A percentile compares a stretch with the other conserved stretches of the same genome.
Evolutionary conservation across 2,797 vertebrate species (phyloP).

Genomic region (Galagoides demidoff): DNA sequence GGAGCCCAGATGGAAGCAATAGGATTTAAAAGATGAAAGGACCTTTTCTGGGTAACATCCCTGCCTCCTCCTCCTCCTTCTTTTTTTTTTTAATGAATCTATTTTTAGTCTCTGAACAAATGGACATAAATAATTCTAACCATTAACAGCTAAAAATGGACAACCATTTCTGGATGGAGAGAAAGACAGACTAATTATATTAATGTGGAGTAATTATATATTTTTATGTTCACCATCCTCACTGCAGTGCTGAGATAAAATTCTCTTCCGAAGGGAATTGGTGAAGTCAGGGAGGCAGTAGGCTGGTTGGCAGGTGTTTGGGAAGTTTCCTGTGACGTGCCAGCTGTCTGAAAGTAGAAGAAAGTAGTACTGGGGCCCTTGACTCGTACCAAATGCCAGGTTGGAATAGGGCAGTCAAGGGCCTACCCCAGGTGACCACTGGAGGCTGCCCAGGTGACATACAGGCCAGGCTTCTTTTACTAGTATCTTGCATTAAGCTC

Average conservation of each 20-base stretch:
- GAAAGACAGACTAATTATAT: conserved; percentile 81
- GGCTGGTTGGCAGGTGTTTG: not conserved
- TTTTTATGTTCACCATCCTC: conserved; percentile 72
- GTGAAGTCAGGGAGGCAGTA: conserved; percentile 12
- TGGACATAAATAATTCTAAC: conserved; percentile 79
- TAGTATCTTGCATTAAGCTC: not conserved
- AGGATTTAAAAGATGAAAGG: conserved; percentile 55
- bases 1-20: not conserved
- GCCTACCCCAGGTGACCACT: not conserved
- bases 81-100: conserved; percentile 53
- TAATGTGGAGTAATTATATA: conserved; percentile 82
- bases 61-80: not conserved
- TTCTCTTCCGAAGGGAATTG: conserved; percentile 58
- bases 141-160: conserved; percentile 82
- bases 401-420: not conserved
- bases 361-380: conserved; percentile 21
- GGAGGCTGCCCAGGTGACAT: not conserved
- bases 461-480: not conserved
- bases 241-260: conserved; percentile 73
- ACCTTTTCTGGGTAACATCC: conserved; percentile 29
- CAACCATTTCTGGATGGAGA: conserved; percentile 77
- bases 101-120: conserved; percentile 79
- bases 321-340: conserved; percentile 13
- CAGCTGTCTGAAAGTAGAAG: conserved; percentile 17
- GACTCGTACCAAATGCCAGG: not conserved